phyloP scores from a whole-genome alignment of 1,140 invertebrate species.

The Lanistes nyassanus region DNA sequence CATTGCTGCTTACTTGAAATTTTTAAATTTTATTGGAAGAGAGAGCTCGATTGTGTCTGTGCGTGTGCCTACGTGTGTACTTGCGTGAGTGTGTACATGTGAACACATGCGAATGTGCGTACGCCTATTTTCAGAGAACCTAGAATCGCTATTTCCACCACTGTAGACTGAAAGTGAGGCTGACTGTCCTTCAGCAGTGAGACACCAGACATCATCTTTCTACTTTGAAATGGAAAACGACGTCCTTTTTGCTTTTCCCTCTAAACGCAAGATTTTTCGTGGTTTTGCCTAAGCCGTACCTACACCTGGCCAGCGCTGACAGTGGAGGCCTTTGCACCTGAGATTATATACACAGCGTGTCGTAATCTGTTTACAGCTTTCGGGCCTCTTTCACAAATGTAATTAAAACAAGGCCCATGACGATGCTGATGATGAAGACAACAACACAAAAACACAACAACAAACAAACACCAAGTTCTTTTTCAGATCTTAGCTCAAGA shows the following conservation, averaged over 20 bases:
- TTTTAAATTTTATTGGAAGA: neutral
- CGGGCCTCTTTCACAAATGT: too few species aligned
- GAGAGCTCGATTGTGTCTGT: neutral
- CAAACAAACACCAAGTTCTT: too few species aligned
- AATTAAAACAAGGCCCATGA: too few species aligned
- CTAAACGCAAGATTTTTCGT: neutral
- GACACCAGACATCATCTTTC: neutral
- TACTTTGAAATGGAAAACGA: neutral
- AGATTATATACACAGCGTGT: too few species aligned
- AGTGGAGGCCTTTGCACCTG: too few species aligned
- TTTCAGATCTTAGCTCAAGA: too few species aligned
- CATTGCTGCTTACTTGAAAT: neutral
- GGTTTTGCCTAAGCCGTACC: neutral
- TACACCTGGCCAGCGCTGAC: too few species aligned
- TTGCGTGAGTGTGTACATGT: conserved; percentile 4
- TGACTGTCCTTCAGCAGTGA: too few species aligned
- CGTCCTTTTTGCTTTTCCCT: neutral
- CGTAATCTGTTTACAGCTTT: too few species aligned
- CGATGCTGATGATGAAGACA: too few species aligned
- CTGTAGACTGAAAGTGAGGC: neutral
- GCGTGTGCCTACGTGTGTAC: neutral
- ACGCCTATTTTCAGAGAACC: neutral
- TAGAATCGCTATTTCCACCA: neutral
- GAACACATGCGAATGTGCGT: neutral
- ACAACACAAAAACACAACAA: too few species aligned